Evolutionary conservation across 2,113 vertebrate genomes (phyloP), one percentile per base, ranked within the genome.

Genomic region (Sterna hirundo): DNA sequence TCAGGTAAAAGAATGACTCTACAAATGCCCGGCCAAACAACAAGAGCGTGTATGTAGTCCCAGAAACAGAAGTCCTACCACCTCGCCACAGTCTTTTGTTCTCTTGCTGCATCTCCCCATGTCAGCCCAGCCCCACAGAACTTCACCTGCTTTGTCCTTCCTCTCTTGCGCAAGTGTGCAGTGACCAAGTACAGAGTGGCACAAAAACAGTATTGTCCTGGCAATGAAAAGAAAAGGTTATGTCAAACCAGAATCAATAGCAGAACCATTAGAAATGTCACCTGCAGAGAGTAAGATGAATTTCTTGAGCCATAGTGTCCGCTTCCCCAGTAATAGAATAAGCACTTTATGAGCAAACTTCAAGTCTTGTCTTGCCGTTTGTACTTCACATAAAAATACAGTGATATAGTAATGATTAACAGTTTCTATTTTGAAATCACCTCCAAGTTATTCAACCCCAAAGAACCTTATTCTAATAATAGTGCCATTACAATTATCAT

Each of bases 221-320:
- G 40, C 40, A 94, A 52, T 9, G 25, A 54, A 89, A 83, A 60
- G 26, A 79, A 95, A 96, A 96, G 87, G 82, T 90, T 90, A 88
- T 46, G 79, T 90, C 94, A 94, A 88, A 77, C 30, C 21, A 19
- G 58, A 96, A 93, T 93, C 86, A 58, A 96, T 80, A 88, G 40
- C 70, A 96, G 74, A 94, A 69, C 30, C 52, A 54, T 80, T 90
- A 85, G 40, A 94, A 93, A 90, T 93, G 62, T 88, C 84, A 93
- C 75, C 82, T 88, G 46, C 62, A 94, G 75, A 90, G 57, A 88
- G 38, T 47, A 95, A 95, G 57, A 89, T 94, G 23, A 94, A 92
- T 96, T 94, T 95, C 58, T 61, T 95, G 47, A 93, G 72, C 46
- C 58, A 23, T 65, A 72, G 71, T 83, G 21, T 72, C 70, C 54